Base-by-base conservation (phyloP, 2,113 vertebrate genomes). In the Aphyosemion australe region DNA sequence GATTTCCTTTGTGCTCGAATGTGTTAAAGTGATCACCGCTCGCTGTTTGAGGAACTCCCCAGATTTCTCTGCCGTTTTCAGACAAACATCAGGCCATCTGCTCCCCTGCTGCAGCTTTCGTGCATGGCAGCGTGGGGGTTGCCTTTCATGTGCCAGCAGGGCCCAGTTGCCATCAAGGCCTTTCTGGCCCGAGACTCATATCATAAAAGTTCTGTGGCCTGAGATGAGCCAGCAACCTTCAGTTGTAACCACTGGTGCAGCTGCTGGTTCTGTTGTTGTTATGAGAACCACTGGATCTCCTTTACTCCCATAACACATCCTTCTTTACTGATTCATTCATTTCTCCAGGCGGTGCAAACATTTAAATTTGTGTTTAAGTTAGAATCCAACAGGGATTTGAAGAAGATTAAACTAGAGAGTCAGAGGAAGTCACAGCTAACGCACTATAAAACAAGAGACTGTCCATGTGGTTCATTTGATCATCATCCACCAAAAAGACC, bases 401-500 rank as follows among this genome's bases (percentile, higher is more conserved):
- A 16, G 59, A 34, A 68, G 61, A 52, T 45, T 72, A 61, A 81
- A 73, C 31, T 52, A 83, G 68, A 82, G 73, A 83, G 69, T 57
- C 68, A 76, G 85, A 73, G 74, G 90, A 88, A 88, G 84, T 90
- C 84, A 87, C 83, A 86, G 81, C 71, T 88, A 83, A 86, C 81
- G 79, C 70, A 73, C 78, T 88, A 50, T 75, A 83, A 88, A 90
- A 86, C 71, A 88, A 74, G 79, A 80, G 75, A 76, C 73, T 76
- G 79, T 85, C 80, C 80, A 72, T 86, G 82, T 80, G 80, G 77
- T 79, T 87, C 83, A 90, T 88, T 84, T 83, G 77, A 91, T 88
- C 72, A 74, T 89, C 89, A 85, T 79, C 73, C 85, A 82, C 71
- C 70, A 84, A 85, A 84, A 80, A 77, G 78, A 69, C 34, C 55